Evolutionary conservation across 2,888 invertebrate species (phyloP).

Genomic region (Calameuta pallipes): DNA sequence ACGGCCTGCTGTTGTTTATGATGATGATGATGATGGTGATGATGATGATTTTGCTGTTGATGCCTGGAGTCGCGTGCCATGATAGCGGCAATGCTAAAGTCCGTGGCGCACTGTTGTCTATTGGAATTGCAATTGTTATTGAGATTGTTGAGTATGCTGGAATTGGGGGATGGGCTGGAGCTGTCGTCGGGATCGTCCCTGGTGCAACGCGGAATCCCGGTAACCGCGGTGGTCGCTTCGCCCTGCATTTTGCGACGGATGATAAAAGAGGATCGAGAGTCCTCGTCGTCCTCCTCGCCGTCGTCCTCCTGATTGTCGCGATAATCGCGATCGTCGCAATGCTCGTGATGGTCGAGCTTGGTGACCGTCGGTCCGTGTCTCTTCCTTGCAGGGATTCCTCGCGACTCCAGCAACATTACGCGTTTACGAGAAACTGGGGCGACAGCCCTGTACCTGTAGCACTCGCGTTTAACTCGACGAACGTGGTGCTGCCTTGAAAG

Average conservation of each 20-base stretch:
- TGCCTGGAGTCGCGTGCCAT: conserved; percentile 80
- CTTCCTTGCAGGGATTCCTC: conserved; percentile 64
- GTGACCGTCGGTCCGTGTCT: conserved; percentile 65
- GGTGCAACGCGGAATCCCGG: conserved; percentile 62
- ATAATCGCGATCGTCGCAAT: background rate
- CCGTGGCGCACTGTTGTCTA: conserved; percentile 88
- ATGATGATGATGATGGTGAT: conserved; percentile 42
- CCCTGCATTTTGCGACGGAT: conserved; percentile 67
- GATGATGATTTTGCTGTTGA: conserved; percentile 72
- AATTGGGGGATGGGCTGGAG: conserved; percentile 68
- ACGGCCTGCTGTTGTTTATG: conserved; percentile 50
- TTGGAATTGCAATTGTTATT: conserved; percentile 66
- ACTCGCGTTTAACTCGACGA: background rate
- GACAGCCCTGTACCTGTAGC: background rate
- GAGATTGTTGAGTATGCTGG: conserved; percentile 55
- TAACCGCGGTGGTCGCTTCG: conserved; percentile 58
- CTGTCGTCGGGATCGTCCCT: conserved; percentile 74
- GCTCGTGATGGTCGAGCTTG: conserved; percentile 55
- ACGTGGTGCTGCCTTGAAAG: background rate
- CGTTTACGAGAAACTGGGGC: background rate
- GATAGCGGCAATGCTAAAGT: conserved; percentile 96
- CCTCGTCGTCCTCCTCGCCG: conserved; percentile 76
- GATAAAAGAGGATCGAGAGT: conserved; percentile 59
- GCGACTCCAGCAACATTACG: conserved; percentile 67
- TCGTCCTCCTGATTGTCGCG: conserved; percentile 62